Percentiles rank a stretch among this genome's conserved stretches.
phyloP scores from a whole-genome alignment of 1,140 invertebrate species.

The Acromyrmex charruanus region DNA sequence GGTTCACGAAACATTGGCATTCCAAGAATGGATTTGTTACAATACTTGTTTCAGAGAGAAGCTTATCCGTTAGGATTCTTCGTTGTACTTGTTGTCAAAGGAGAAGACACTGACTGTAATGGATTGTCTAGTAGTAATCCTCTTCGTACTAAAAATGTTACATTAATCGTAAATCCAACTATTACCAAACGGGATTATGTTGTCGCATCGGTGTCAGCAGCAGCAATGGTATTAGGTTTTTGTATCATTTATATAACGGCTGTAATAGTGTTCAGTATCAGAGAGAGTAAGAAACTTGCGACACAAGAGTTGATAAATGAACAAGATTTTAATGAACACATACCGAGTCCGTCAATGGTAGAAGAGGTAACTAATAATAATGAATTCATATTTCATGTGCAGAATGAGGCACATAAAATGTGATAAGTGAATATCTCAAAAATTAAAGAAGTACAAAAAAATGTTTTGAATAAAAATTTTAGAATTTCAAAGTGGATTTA shows the following conservation, averaged over 20 bases:
- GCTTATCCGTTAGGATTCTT: conserved; percentile 90
- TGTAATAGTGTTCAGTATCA: conserved; percentile 86
- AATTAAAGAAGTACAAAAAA: no score
- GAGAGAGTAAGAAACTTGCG: conserved; percentile 82
- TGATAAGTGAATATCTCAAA: no score
- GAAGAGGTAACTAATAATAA: conserved; percentile 76
- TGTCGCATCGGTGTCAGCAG: conserved; percentile 87
- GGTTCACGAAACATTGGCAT: no score
- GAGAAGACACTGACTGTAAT: conserved; percentile 91
- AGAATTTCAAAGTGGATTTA: no score
- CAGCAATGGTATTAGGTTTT: conserved; percentile 88
- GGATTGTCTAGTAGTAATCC: conserved; percentile 78
- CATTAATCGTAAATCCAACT: conserved; percentile 87
- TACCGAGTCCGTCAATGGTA: conserved; percentile 78
- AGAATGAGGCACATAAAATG: not conserved
- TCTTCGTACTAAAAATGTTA: conserved; percentile 87
- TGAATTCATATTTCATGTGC: not conserved
- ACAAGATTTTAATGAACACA: conserved; percentile 50
- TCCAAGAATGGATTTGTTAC: not conserved
- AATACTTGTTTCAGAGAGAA: conserved; percentile 78
- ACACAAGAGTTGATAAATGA: conserved; percentile 77
- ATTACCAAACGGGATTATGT: conserved; percentile 89
- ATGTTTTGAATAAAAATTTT: no score
- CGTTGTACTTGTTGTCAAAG: conserved; percentile 93
- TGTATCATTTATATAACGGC: conserved; percentile 87